These are phyloP conservation scores for Alouatta palliata DNA, from an alignment of 2,113 vertebrate genomes.

Conservation along the genomic window DNA sequence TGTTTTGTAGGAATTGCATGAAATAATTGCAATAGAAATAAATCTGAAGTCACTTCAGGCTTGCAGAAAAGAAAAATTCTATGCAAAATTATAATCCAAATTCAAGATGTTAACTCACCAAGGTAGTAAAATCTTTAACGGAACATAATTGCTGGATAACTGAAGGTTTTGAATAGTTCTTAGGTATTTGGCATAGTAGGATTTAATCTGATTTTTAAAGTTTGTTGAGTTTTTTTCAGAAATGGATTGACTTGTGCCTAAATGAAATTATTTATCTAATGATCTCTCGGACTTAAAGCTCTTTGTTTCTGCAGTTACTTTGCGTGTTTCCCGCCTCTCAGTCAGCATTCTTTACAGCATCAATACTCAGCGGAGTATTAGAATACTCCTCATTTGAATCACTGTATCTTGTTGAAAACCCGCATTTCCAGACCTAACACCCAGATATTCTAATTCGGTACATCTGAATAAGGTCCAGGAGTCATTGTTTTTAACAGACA, in stretches of 20 bases:
- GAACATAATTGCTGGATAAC: not conserved
- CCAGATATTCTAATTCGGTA: not conserved
- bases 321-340: not conserved
- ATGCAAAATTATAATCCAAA: not conserved
- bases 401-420: not conserved
- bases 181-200: not conserved
- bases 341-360: not conserved
- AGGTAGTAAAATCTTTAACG: not conserved
- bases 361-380: not conserved
- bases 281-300: not conserved
- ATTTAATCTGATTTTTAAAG: not conserved
- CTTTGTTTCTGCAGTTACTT: constrained; percentile 5
- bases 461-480: not conserved
- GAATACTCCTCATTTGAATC: not conserved
- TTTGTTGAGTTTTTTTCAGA: not conserved
- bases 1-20: not conserved
- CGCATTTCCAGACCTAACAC: not conserved
- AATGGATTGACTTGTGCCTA: not conserved
- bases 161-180: not conserved
- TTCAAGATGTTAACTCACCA: constrained; percentile 25
- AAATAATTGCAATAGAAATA: not conserved
- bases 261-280: constrained; percentile 3
- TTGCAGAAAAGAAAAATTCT: not conserved
- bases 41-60: not conserved
- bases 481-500: not conserved